Percentiles rank a stretch among this genome's conserved stretches.
Conservation (phyloP, 2,113 vertebrate species). For the Helogale parvula region DNA sequence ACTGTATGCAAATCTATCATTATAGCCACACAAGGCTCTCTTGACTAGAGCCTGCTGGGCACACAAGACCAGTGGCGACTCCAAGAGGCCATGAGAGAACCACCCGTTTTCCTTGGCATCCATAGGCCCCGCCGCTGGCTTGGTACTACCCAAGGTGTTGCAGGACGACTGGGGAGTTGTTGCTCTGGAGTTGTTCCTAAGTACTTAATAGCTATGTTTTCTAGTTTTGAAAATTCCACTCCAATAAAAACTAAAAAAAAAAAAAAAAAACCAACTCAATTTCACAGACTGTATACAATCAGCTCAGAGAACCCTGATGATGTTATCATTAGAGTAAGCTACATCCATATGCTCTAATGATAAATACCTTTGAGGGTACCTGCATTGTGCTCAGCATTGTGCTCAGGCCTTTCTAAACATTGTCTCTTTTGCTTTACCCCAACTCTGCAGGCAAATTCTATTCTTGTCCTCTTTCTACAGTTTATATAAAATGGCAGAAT, state of each 20-base stretch:
- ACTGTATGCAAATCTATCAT: not conserved
- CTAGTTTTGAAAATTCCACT: not conserved
- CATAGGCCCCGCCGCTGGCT: not conserved
- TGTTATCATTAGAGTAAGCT: not conserved
- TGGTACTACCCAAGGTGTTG: not conserved
- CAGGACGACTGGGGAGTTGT: not conserved
- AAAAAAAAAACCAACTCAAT: not conserved
- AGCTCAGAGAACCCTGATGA: not conserved
- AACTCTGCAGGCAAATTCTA: not conserved
- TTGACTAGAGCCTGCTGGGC: not conserved
- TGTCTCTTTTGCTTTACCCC: not conserved
- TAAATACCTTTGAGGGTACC: not conserved
- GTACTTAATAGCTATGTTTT: not conserved
- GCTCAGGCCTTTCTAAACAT: not conserved
- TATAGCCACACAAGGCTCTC: not conserved
- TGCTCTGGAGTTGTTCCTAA: not conserved
- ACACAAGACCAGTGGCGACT: not conserved
- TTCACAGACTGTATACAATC: not conserved
- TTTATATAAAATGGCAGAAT: not conserved
- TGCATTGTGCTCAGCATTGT: not conserved
- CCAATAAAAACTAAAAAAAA: not conserved
- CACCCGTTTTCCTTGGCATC: not conserved
- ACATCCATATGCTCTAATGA: not conserved
- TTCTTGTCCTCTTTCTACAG: not conserved
- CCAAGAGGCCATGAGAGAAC: not conserved